Evolutionary conservation across 2,113 vertebrate species (phyloP), one percentile per base, ranked within the genome.

Genomic region (Eurystomus gularis): DNA sequence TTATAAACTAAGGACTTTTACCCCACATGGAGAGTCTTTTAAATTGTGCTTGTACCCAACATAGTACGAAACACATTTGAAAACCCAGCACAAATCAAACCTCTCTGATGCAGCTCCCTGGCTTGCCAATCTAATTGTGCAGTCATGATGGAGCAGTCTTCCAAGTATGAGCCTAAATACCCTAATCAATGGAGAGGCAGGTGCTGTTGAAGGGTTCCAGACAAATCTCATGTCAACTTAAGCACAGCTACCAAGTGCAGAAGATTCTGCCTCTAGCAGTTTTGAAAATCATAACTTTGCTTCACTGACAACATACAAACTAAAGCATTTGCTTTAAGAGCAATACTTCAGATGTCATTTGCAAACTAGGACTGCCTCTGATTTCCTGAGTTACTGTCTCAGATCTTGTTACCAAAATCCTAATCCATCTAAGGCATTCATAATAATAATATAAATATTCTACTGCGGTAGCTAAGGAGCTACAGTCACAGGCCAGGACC

Each of bases 231-330:
- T 19, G 7, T 46, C 2, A 0, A 11, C 12, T 86, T 62, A 73
- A 84, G 33, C 9, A 5, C 5, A 55, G 51, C 24, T 66, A 10
- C 20, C 0, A 0, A 72, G 24, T 28, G 18, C 17, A 81, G 37
- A 14, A 88, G 15, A 23, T 64, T n/a, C 28, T 71, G 12, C 28
- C 23, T 65, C 60, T 23, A 25, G 26, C 49, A 42, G 35, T 70
- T 73, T 57, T 18, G 61, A 83, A 93, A 23, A 31, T 10, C 15
- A 2, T 48, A 39, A 33, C 6, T 79, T 79, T 60, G 8, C 20
- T 89, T 12, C 42, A 15, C 26, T 46, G 31, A 24, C 33, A 89
- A 24, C 11, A 42, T 7, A 25, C 2, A 25, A 78, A 77, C 8
- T 29, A 65, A 55, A 88, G 23, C 8, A 13, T 48, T 70, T 66